Evolutionary conservation across 23 tunicate species (phyloP).

Genomic region (Corella eumyota): DNA sequence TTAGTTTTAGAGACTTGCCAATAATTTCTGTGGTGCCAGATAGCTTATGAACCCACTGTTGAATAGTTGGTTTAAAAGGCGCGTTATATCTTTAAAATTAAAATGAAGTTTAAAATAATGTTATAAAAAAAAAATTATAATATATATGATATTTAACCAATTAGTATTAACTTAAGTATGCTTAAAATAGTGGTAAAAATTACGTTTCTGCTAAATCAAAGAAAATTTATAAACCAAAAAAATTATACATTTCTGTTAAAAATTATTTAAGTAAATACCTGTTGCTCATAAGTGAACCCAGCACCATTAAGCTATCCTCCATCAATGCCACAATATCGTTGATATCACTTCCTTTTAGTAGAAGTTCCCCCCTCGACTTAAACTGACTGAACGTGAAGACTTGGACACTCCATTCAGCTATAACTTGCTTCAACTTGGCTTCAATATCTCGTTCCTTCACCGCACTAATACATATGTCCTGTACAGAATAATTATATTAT

Average conservation of each 20-base stretch:
- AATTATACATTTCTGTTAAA: neutral
- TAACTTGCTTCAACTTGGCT: conserved; percentile 66
- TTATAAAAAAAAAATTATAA: neutral
- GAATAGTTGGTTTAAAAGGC: conserved; percentile 71
- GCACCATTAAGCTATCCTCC: conserved; percentile 83
- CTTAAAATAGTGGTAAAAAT: too few relatives aligned
- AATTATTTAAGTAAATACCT: conserved; percentile 11
- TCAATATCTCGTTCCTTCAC: conserved; percentile 87
- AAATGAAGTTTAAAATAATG: neutral
- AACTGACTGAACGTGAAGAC: conserved; percentile 81
- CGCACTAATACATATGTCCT: conserved; percentile 83
- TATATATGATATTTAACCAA: neutral
- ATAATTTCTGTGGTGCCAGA: conserved; percentile 87
- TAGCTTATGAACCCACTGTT: conserved; percentile 79
- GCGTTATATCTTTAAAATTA: conserved; percentile 49
- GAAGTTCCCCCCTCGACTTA: conserved; percentile 75
- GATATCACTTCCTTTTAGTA: conserved; percentile 68
- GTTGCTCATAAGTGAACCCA: conserved; percentile 76
- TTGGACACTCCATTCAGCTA: conserved; percentile 75
- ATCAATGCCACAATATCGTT: conserved; percentile 66
- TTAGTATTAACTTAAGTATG: neutral
- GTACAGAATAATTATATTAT: neutral
- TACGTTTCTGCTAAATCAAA: too few relatives aligned
- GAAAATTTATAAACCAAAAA: neutral
- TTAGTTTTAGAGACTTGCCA: too few relatives aligned